Percentiles rank a stretch among this genome's conserved stretches.
phyloP scores from a whole-genome alignment of 1,140 invertebrate genomes.

The Dysdera silvatica region DNA sequence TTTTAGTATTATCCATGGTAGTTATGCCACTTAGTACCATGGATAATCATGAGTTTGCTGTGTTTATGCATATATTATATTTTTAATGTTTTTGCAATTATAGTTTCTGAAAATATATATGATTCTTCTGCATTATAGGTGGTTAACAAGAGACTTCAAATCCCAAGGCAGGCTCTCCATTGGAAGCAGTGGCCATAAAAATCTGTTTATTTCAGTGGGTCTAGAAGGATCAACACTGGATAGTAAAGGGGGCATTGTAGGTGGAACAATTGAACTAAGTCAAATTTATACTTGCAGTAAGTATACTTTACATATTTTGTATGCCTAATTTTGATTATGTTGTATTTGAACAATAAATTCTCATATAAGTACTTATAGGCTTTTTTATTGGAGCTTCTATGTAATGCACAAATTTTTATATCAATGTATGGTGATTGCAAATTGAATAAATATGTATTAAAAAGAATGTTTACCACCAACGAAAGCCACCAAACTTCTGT shows the following conservation, averaged over 20 bases:
- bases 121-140: conserved; percentile 49
- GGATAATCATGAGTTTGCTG: too few species aligned
- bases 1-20: too few species aligned
- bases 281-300: conserved; percentile 77
- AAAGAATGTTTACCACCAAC: too few species aligned
- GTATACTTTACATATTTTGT: too few species aligned
- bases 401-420: not conserved
- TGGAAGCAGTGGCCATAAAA: conserved; percentile 87
- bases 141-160: conserved; percentile 82
- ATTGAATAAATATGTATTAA: not conserved
- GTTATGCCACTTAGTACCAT: too few species aligned
- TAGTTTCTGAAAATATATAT: not conserved
- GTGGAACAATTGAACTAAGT: conserved; percentile 83
- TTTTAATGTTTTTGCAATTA: not conserved
- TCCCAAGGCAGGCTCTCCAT: conserved; percentile 85
- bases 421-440: not conserved
- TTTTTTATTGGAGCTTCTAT: not conserved
- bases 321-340: not conserved
- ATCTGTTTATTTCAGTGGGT: conserved; percentile 79
- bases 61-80: not conserved
- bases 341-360: not conserved
- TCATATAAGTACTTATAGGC: not conserved
- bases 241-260: conserved; percentile 91
- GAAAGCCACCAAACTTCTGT: too few species aligned
- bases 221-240: conserved; percentile 83